Base-by-base conservation (phyloP, 2,888 invertebrate genomes). In the Adelphocoris suturalis region DNA sequence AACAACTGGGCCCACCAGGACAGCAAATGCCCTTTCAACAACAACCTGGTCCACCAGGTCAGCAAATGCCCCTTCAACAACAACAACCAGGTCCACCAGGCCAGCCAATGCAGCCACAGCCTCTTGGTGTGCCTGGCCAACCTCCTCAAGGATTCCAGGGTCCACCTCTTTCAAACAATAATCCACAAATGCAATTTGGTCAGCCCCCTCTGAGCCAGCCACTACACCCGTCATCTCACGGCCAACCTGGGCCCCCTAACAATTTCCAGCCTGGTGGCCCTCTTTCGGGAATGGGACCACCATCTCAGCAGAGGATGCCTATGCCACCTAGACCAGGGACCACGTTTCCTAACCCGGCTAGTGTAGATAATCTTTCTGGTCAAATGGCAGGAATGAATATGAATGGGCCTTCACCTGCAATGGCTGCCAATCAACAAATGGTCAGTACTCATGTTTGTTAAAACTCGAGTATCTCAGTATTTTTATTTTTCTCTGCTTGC, bases 351-450 rank as follows among this genome's bases (percentile, higher is more conserved):
- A 75, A 76, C 23, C 90, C 85, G 4, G 78, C 76, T 23, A 89
- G 76, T 37, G 37, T 81, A 12, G 91, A 90, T 90, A 93, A 92
- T 68, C 88, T 93, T 52, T 80, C 92, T 11, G 93, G 93, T 92
- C 94, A 94, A 91, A 93, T 94, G 93, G 93, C 94, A 91, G 93
- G 93, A 86, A 93, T 94, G 93, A 93, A 93, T 91, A 89, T 94
- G 47, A 92, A 92, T 91, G 93, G 93, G 13, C 92, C 92, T n/a
- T 92, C 92, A 82, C 92, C 92, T 85, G 92, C 86, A 7, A 90
- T 87, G 87, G 14, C 27, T 16, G 19, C 89, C 28, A 88, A 78
- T 37, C 76, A 78, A 27, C 48, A 76, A 76, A 88, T 88, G 88
- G 86, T 76, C 37, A 86, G 47, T 46, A 52, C 16, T 52, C 16